Conservation (phyloP, 2,888 invertebrate species). For the Synanthedon formicaeformis region DNA sequence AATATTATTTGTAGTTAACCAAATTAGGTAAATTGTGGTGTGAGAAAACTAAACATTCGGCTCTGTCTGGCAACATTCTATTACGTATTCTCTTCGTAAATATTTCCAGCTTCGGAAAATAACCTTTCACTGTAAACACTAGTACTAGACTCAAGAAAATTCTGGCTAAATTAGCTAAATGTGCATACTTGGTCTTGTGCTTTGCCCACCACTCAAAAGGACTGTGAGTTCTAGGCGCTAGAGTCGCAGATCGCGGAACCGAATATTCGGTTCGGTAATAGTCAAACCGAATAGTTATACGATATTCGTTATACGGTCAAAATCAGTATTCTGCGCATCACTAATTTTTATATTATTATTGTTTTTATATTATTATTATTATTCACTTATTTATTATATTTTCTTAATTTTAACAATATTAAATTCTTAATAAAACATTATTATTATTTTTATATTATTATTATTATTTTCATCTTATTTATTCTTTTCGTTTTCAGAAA, state of each 20-base stretch:
- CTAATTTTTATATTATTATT: neutral
- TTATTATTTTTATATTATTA: too few relatives aligned
- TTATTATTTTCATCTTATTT: neutral
- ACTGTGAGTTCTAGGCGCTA: neutral
- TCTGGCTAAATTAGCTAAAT: constrained; percentile 8
- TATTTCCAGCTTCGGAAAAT: constrained; percentile 10
- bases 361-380: too few relatives aligned
- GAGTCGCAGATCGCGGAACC: neutral
- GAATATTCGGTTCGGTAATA: neutral
- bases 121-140: constrained; percentile 11
- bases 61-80: too few relatives aligned
- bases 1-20: too few relatives aligned
- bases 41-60: too few relatives aligned
- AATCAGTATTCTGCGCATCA: neutral
- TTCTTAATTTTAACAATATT: too few relatives aligned
- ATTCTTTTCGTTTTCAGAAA: constrained; percentile 66
- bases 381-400: neutral
- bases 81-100: too few relatives aligned
- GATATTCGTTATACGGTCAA: neutral
- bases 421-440: too few relatives aligned
- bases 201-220: neutral
- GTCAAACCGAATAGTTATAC: neutral
- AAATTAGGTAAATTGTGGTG: too few relatives aligned
- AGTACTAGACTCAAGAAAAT: constrained; percentile 9
- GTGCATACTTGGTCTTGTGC: neutral